phyloP scores from a whole-genome alignment of 2,797 vertebrate species.

The Helicolenus hilgendorfi region DNA sequence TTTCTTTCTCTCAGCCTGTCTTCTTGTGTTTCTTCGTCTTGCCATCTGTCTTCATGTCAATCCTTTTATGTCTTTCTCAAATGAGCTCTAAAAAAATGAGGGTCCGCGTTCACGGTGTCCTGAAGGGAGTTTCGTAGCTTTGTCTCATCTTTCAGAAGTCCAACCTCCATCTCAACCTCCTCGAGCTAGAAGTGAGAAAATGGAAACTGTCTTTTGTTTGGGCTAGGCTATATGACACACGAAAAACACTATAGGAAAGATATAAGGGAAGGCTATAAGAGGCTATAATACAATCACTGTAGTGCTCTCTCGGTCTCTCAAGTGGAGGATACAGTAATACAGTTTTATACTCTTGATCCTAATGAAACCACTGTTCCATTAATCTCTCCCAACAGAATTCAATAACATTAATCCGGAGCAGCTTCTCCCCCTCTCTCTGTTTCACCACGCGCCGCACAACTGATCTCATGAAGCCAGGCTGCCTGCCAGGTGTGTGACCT shows the following conservation, averaged over 20 bases:
- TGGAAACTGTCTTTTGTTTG: slow-evolving; percentile 70
- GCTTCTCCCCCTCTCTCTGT: slow-evolving; percentile 28
- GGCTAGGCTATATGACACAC: slow-evolving; percentile 32
- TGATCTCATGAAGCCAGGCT: slow-evolving; percentile 24
- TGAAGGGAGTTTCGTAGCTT: slow-evolving; percentile 46
- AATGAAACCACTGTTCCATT: slow-evolving; percentile 67
- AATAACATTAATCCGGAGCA: slow-evolving; percentile 40
- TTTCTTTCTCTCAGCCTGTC: background rate
- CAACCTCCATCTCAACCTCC: slow-evolving; percentile 48
- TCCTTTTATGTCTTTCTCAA: slow-evolving; percentile 26
- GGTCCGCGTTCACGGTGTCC: slow-evolving; percentile 35
- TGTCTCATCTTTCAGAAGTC: slow-evolving; percentile 64
- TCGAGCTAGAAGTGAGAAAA: slow-evolving; percentile 52
- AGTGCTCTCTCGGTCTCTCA: slow-evolving; percentile 4
- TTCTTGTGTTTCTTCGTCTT: slow-evolving; percentile 30
- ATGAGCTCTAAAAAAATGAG: slow-evolving; percentile 12
- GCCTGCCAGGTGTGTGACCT: slow-evolving; percentile 63
- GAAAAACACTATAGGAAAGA: slow-evolving; percentile 23
- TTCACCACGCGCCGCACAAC: slow-evolving; percentile 10
- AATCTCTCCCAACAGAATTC: slow-evolving; percentile 57
- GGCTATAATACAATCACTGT: slow-evolving; percentile 13
- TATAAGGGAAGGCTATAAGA: slow-evolving; percentile 23
- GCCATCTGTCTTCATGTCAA: slow-evolving; percentile 17
- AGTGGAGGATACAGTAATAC: slow-evolving; percentile 25
- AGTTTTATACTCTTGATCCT: slow-evolving; percentile 48